Evolutionary conservation across 2,113 vertebrate species (phyloP), one percentile per base, ranked within the genome.

Genomic region (Parus major): DNA sequence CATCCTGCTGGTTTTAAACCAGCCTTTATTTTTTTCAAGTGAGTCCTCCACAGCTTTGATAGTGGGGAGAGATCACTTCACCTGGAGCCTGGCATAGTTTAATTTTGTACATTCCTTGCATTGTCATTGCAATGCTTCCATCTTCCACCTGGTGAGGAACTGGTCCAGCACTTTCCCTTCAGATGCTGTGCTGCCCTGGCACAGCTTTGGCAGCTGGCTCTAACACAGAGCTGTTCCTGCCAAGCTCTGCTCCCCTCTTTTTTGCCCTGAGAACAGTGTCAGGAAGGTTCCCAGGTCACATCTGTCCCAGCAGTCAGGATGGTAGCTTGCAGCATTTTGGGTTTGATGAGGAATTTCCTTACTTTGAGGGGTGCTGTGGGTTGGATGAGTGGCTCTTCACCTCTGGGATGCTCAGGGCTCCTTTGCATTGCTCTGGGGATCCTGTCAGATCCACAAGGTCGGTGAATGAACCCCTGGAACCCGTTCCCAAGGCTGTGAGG

Each of bases 371-470:
- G 8, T 35, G 11, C 69, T 59, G 44, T 5, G 29, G 9, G 35
- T 5, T 50, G 33, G 35, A 52, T 0, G 0, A 68, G 66, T 2
- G 0, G 11, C n/a, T 33, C 31, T 46, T 14, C 2, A 1, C 27
- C 79, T 16, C 22, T 56, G 52, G 39, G 68, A 41, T 65, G 31
- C 63, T 44, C 50, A 12, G 63, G 5, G 39, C 49, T 55, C 33
- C 41, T 71, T 39, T 22, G n/a, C 44, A 2, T 27, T 27, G 28
- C 46, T 39, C 31, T 28, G 29, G 31, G 36, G 25, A 33, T 64
- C 57, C 53, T 60, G 44, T n/a, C 1, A 9, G 33, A 35, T 44
- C 56, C 4, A 4, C 3, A 7, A 12, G 15, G 25, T 59, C 18
- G 23, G 71, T 60, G 47, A 39, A 6, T 18, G 42, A 44, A 55